Base-by-base conservation (phyloP, 2,888 invertebrate genomes). In the Gymnocheta viridis region DNA sequence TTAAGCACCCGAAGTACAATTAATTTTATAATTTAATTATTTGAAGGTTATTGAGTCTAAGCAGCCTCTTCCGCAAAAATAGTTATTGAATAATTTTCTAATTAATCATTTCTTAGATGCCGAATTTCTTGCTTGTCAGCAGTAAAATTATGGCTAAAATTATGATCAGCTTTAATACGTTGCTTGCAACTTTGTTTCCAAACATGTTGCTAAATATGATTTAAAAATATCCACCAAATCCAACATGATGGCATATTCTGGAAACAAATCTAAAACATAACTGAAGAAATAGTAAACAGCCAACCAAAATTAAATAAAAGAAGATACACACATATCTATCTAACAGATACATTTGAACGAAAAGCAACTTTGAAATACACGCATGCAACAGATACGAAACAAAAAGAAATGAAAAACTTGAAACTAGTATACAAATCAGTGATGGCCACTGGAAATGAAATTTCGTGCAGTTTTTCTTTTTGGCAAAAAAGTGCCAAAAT, bases 271-370 rank as follows among this genome's bases (percentile, higher is more conserved):
- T 27, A 62, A 70, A 80, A 72, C 51, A 73, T 66, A 67, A 29
- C 29, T 35, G 17, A 70, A 38, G n/a, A 64, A 24, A 67, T n/a
- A 67, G 2, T 22, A 35, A 67, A n/a, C 2, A 17, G 19, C 44
- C 4, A 19, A 19, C 44, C 64, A 66, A 38, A 62, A 69, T 17
- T 47, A 19, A 66, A 38, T 6, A 14, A 41, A 32, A 14, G 19
- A 60, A 41, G 2, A 24, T n/a, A 73, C 35, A 67, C 9, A 19
- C 14, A 49, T 27, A 44, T 56, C 12, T 44, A 84, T 77, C 84
- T 67, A 19, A 7, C 1, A 84, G 77, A 84, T 84, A 80, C 73
- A 41, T 69, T 77, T 74, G 2, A 69, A 84, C 72, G 69, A 80
- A 69, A 70, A 38, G 10, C 47, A 51, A 51, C 19, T 44, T 24